phyloP scores from a whole-genome alignment of 2,113 vertebrate species.

The Piprites chloris region DNA sequence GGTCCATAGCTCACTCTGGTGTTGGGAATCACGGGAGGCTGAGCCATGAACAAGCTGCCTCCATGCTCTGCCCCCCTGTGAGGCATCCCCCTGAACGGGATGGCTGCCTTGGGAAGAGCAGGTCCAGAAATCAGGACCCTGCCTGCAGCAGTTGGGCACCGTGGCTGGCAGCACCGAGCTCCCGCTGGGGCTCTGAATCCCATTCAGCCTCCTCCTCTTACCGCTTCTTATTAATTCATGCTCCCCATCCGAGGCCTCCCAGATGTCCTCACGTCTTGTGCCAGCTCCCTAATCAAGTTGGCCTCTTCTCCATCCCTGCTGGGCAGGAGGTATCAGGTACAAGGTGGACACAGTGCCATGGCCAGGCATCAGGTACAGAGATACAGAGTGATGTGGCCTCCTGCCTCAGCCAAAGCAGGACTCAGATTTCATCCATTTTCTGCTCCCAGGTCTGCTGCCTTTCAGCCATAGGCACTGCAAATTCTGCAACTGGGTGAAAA shows the following conservation, averaged over 20 bases:
- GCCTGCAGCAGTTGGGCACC: not conserved
- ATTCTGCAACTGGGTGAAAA: not conserved
- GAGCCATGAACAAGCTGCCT: not conserved
- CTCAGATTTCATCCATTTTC: not conserved
- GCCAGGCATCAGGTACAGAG: not conserved
- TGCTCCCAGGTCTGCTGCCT: not conserved
- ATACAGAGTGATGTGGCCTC: not conserved
- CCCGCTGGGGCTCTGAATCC: rapidly evolving
- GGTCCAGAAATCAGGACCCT: not conserved
- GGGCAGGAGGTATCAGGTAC: not conserved
- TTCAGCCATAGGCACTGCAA: not conserved
- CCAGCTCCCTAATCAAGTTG: conserved; percentile 28
- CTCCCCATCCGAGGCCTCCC: not conserved
- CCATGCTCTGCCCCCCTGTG: not conserved
- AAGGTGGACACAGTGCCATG: not conserved
- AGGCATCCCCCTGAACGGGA: rapidly evolving
- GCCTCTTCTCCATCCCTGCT: not conserved
- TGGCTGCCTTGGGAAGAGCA: not conserved
- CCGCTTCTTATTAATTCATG: conserved; percentile 49
- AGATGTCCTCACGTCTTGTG: conserved; percentile 12
- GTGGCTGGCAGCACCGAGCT: rapidly evolving
- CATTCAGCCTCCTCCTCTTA: conserved; percentile 7
- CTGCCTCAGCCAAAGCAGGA: not conserved
- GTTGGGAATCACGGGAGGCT: not conserved
- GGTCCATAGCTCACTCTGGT: rapidly evolving